Evolutionary conservation across 1,140 invertebrate genomes (phyloP).

Genomic region (Pygmarrhopalites habei): DNA sequence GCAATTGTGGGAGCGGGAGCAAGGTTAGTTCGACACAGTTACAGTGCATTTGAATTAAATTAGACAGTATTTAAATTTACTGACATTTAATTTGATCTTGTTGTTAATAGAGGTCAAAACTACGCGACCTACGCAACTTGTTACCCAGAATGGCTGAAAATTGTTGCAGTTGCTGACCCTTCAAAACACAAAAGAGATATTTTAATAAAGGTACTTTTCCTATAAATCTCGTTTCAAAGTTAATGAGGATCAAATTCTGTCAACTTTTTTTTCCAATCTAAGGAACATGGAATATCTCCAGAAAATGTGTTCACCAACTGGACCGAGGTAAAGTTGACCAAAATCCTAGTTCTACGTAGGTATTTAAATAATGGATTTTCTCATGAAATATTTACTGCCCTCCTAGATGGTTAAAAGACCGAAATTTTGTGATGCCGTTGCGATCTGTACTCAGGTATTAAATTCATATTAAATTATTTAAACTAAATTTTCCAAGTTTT

Average conservation of each 20-base stretch:
- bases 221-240: not conserved
- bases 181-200: slow-evolving; percentile 38
- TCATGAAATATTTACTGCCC: no score
- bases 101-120: slow-evolving; percentile 7
- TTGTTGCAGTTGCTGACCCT: slow-evolving; percentile 44
- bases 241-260: not conserved
- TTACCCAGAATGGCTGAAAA: slow-evolving; percentile 39
- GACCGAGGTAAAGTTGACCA: slow-evolving; percentile 16
- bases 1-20: slow-evolving; percentile 21
- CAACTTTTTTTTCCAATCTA: not conserved
- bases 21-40: slow-evolving; percentile 6
- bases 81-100: not conserved
- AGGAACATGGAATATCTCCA: slow-evolving; percentile 16
- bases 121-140: slow-evolving; percentile 41
- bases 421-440: slow-evolving; percentile 46
- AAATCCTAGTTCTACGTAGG: no score
- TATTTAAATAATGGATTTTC: no score
- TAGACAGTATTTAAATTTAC: not conserved
- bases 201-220: slow-evolving; percentile 34
- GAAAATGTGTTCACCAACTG: slow-evolving; percentile 22
- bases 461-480: no score
- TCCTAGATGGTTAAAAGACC: slow-evolving; percentile 40
- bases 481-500: no score
- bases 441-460: slow-evolving; percentile 48
- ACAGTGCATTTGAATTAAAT: not conserved